These are phyloP conservation scores for Micropterix aruncella DNA, from an alignment of 2,888 invertebrate species.

Conservation along the genomic window DNA sequence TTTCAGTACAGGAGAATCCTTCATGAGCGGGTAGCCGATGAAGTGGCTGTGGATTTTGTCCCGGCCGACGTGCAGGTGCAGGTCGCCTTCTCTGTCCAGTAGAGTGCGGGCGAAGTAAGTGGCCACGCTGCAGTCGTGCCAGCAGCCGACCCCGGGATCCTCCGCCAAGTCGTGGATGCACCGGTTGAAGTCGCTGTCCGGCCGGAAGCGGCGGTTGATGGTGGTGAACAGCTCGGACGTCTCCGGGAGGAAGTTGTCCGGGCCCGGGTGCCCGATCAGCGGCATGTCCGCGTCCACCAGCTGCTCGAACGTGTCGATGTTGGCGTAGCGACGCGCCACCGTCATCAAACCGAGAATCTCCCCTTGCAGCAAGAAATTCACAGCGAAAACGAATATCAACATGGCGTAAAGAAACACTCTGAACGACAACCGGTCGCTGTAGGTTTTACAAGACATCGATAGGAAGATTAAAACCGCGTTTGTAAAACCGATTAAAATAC, in stretches of 20 bases:
- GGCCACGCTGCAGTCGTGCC: conserved; percentile 29
- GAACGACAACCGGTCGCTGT: neutral
- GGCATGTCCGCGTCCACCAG: conserved; percentile 25
- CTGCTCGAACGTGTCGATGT: conserved; percentile 31
- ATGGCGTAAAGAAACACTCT: conserved; percentile 18
- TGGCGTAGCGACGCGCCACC: conserved; percentile 26
- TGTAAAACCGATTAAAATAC: too few relatives aligned
- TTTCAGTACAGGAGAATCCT: conserved; percentile 23
- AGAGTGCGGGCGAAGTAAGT: conserved; percentile 23
- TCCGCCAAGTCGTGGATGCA: conserved; percentile 23
- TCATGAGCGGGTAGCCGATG: conserved; percentile 22
- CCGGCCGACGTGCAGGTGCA: conserved; percentile 27
- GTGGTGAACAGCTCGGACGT: conserved; percentile 21
- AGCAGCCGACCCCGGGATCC: conserved; percentile 25
- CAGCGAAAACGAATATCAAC: conserved; percentile 28
- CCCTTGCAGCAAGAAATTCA: conserved; percentile 31
- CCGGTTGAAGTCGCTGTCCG: conserved; percentile 18
- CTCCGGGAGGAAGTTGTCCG: conserved; percentile 28
- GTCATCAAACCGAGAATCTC: conserved; percentile 30
- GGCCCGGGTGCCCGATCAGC: conserved; percentile 30
- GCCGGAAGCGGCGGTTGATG: conserved; percentile 24
- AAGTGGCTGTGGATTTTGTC: conserved; percentile 31
- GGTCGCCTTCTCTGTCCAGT: conserved; percentile 26
- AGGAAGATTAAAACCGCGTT: neutral
- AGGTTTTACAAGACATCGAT: neutral